Conservation (phyloP, 2,113 vertebrate species). For the Eclectus roratus region DNA sequence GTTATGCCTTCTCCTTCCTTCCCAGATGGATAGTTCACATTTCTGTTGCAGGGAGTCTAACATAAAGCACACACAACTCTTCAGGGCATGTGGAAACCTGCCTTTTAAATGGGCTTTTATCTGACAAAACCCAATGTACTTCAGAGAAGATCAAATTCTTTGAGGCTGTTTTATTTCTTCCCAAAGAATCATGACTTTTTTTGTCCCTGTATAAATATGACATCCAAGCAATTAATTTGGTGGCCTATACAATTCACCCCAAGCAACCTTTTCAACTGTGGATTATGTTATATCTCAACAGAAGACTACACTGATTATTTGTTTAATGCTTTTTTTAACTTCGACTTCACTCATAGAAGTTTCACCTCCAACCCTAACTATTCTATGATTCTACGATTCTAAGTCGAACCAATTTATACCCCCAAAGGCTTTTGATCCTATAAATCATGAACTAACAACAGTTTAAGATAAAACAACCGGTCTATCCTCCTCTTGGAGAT, state of each 20-base stretch:
- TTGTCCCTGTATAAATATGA: not conserved
- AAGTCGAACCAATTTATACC: not conserved
- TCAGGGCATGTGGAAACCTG: not conserved
- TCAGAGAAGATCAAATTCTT: not conserved
- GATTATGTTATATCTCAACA: not conserved
- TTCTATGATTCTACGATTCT: too few species aligned
- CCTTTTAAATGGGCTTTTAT: not conserved
- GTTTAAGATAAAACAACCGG: not conserved
- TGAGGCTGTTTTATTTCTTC: not conserved
- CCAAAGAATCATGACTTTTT: not conserved
- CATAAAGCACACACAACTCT: not conserved
- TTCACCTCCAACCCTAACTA: too few species aligned
- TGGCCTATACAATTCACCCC: not conserved
- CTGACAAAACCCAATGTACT: not conserved
- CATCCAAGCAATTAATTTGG: not conserved
- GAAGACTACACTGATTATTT: not conserved
- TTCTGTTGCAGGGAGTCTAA: not conserved
- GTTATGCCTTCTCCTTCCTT: not conserved
- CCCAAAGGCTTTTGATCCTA: not conserved
- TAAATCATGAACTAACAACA: not conserved
- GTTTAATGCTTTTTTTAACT: not conserved
- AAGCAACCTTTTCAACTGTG: not conserved
- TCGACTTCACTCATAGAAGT: not conserved
- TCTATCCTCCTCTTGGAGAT: not conserved
- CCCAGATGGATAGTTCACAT: not conserved